Base-by-base conservation (phyloP, 2,888 invertebrate genomes). In the Drepanosiphum platanoidis region DNA sequence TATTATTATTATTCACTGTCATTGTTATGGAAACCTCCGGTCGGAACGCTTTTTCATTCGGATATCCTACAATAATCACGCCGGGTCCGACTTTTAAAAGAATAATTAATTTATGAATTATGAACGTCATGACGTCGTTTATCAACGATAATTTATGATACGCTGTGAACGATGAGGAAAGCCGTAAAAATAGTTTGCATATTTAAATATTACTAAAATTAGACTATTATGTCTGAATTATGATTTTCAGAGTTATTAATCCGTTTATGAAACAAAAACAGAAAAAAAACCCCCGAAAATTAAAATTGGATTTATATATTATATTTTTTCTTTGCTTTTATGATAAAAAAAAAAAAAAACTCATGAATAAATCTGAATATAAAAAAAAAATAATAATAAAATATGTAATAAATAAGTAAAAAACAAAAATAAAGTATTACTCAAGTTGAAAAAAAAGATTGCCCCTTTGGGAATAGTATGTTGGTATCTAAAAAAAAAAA, bases 11-110 rank as follows among this genome's bases (percentile, higher is more conserved):
- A n/a, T n/a, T 13, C 27, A 30, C 36, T 36, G 39, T 18, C n/a
- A 83, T 83, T 70, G 77, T 84, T 77, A 68, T 52, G 66, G 36
- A 52, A 77, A 77, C 42, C 66, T 84, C 68, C 75, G 68, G 66
- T 68, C 77, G 77, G 52, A 77, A 84, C 75, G 75, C 39, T 66
- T 84, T 84, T 83, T 83, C n/a, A 83, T 34, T 83, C 83, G 83
- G 84, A 84, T 77, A 84, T 84, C 84, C 84, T 68, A 84, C 52
- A 77, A 77, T 77, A 84, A 84, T 84, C 84, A 77, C 77, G 27
- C 34, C 46, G 74, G 34, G 74, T 66, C 46, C 46, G 36, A 75
- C 68, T 84, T 68, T 84, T 68, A 84, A 77, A 84, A 84, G 68
- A 84, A 84, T 77, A 77, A 77, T 84, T 68, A 68, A 77, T 84